Evolutionary conservation across 2,113 vertebrate species (phyloP).

Genomic region (Ceratotherium simum): DNA sequence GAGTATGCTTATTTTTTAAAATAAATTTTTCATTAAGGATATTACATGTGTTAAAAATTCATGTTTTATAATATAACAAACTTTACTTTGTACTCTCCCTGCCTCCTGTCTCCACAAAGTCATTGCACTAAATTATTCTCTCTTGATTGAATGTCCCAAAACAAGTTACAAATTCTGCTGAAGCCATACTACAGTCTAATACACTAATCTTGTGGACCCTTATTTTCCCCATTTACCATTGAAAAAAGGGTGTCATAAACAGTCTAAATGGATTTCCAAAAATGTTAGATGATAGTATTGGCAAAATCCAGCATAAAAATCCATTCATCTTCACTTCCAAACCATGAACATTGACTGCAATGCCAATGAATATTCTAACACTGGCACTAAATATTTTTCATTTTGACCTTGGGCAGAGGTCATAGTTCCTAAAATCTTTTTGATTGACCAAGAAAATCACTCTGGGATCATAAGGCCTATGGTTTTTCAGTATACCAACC

Average conservation of each 20-base stretch:
- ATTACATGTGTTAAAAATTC: background rate
- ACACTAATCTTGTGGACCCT: background rate
- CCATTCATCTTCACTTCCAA: background rate
- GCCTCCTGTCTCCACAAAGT: background rate
- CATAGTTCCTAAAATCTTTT: background rate
- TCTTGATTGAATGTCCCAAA: background rate
- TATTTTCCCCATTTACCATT: background rate
- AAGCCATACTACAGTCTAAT: background rate
- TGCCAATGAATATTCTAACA: background rate
- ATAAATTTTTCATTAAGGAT: background rate
- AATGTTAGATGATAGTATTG: background rate
- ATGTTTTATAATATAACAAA: background rate
- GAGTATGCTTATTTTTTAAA: background rate
- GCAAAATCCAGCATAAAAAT: background rate
- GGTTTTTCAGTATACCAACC: background rate
- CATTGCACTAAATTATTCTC: background rate
- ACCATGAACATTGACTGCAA: background rate
- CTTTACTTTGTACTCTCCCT: background rate
- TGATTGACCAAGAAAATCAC: background rate
- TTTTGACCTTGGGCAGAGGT: background rate
- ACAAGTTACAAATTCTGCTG: background rate
- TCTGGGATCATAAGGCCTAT: background rate
- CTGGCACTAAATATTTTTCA: background rate
- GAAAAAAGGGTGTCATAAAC: background rate
- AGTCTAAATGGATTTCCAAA: conserved; percentile 3